Evolutionary conservation across 2,888 invertebrate genomes (phyloP), one percentile per base, ranked within the genome.

Genomic region (Eristalinus sepulchralis): DNA sequence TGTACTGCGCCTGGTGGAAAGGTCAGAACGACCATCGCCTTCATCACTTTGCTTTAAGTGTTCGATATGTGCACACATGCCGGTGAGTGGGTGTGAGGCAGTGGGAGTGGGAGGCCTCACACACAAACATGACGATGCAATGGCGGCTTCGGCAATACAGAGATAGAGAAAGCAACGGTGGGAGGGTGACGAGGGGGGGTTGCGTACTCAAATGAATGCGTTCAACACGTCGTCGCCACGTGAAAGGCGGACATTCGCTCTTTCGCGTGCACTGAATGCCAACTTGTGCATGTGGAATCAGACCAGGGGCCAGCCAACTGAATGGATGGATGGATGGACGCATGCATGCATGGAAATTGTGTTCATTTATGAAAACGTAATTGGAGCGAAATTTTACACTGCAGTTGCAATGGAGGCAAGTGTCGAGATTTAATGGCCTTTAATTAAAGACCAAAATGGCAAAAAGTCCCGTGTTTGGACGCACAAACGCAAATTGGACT

Each of bases 181-280:
- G n/a, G n/a, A n/a, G n/a, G n/a, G n/a, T n/a, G n/a, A n/a, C n/a
- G n/a, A n/a, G 2, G 17, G 62, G 17, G 67, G 66, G 33, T 47
- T 73, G 83, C 75, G 67, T 75, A 60, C 55, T 72, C 60, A 81
- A 81, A 85, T 63, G 77, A 71, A 55, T 67, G 71, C 84, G 80
- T 84, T 76, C 80, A 77, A 81, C 77, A 85, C 72, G 81, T 81
- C 81, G 71, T 75, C 75, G 64, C 60, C 81, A 72, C 57, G 47
- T 81, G 60, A 62, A 59, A 76, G 72, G 64, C 78, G 73, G 33
- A 82, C 72, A 59, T 77, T 72, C 59, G 62, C 55, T 34, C 63
- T 68, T 73, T 64, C 73, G 73, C 72, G 81, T 76, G 68, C 59
- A 73, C 81, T 73, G 85, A 82, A 82, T 77, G 27, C 47, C 64